A percentile compares a stretch with the other conserved stretches of the same genome.
phyloP scores from a whole-genome alignment of 1,140 invertebrate genomes.

The Megathymus violae region DNA sequence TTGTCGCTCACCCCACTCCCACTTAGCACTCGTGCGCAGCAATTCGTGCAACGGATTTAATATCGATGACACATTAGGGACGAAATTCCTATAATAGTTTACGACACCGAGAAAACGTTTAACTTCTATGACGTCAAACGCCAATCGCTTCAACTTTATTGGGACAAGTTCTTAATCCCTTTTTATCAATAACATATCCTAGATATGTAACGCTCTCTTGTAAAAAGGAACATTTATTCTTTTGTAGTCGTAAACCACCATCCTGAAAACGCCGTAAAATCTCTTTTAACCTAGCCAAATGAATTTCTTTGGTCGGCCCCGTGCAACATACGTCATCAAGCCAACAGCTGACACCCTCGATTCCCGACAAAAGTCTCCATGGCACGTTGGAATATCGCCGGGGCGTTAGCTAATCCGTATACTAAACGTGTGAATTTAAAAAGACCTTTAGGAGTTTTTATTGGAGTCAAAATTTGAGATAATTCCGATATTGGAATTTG shows the following conservation, averaged over 20 bases:
- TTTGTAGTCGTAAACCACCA: constrained; percentile 41
- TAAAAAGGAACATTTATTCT: constrained; percentile 39
- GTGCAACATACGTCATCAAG: constrained; percentile 39
- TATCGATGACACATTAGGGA: constrained; percentile 25
- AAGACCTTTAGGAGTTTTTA: constrained; percentile 35
- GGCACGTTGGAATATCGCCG: constrained; percentile 37
- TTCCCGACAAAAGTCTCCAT: constrained; percentile 36
- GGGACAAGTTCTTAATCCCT: constrained; percentile 18
- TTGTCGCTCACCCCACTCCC: constrained; percentile 22
- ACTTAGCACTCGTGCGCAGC: constrained; percentile 21
- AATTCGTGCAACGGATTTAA: constrained; percentile 34
- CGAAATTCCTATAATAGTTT: constrained; percentile 41
- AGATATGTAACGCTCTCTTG: constrained; percentile 28
- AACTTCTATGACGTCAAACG: constrained; percentile 15
- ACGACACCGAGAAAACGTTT: constrained; percentile 35
- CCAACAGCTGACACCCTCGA: constrained; percentile 33
- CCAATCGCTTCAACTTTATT: constrained; percentile 23
- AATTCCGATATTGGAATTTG: constrained; percentile 6
- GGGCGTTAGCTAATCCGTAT: constrained; percentile 37
- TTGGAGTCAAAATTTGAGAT: constrained; percentile 35
- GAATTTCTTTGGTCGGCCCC: constrained; percentile 1
- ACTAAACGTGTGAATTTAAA: constrained; percentile 36
- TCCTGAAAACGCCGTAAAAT: constrained; percentile 33
- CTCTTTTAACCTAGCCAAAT: constrained; percentile 29
- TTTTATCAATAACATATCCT: constrained; percentile 33